Conservation (phyloP, 2,797 vertebrate species). For the Silurus aristotelis region DNA sequence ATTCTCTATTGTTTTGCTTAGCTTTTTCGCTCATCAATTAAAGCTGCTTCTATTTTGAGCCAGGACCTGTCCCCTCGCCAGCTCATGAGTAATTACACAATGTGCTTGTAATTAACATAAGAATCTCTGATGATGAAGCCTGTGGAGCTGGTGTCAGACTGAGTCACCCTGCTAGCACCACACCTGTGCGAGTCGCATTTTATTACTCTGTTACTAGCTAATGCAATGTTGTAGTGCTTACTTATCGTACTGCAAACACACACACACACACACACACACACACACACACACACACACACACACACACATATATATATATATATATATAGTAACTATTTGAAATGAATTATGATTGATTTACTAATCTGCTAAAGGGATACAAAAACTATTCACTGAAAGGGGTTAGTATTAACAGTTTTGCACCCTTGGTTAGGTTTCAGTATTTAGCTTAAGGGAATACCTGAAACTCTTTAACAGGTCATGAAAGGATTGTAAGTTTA, state of each 20-base stretch:
- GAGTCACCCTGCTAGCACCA: slow-evolving; percentile 52
- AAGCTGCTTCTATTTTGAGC: slow-evolving; percentile 56
- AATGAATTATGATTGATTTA: background rate
- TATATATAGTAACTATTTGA: background rate
- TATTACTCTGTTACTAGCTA: slow-evolving; percentile 3
- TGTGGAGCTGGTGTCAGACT: slow-evolving; percentile 54
- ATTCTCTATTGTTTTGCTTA: slow-evolving; percentile 50
- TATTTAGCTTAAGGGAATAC: background rate
- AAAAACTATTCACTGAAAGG: background rate
- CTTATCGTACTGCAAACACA: background rate
- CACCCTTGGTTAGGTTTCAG: background rate
- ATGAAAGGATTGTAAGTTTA: background rate
- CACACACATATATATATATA: too few species aligned
- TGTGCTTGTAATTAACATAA: slow-evolving; percentile 73
- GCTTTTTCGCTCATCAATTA: slow-evolving; percentile 48
- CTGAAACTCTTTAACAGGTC: background rate
- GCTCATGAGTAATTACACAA: slow-evolving; percentile 68
- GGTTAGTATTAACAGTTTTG: too few species aligned
- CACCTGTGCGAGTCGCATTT: slow-evolving; percentile 51
- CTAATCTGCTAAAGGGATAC: background rate
- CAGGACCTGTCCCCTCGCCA: slow-evolving; percentile 49
- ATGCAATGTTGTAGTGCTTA: background rate
- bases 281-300: background rate
- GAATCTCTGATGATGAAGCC: slow-evolving; percentile 69
- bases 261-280: background rate